These are phyloP conservation scores for Ambastaia sidthimunki DNA, from an alignment of 2,797 vertebrate species.

Conservation along the genomic window DNA sequence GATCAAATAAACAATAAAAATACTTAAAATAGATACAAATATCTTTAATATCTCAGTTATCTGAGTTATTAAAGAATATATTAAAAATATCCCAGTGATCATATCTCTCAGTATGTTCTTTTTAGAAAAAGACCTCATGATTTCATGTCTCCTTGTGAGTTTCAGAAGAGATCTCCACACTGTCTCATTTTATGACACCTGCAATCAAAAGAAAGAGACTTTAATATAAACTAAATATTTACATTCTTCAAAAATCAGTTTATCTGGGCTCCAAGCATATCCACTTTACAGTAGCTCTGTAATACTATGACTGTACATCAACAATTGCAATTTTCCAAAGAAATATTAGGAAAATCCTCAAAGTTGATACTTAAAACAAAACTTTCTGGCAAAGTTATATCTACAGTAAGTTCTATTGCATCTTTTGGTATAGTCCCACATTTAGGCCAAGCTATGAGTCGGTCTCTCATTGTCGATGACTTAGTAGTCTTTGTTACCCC, in stretches of 20 bases:
- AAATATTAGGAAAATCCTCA: not conserved
- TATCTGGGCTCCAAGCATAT: not conserved
- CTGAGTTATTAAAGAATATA: no score
- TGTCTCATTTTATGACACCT: not conserved
- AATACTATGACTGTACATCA: not conserved
- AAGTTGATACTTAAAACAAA: not conserved
- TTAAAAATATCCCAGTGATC: no score
- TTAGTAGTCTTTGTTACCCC: not conserved
- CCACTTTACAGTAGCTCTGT: no score
- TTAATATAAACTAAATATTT: not conserved
- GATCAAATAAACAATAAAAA: not conserved
- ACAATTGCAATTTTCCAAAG: not conserved
- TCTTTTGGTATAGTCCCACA: conserved; percentile 21
- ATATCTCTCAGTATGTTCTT: not conserved
- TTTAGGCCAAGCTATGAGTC: conserved; percentile 28
- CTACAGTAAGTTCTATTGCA: conserved; percentile 15
- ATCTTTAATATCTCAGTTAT: not conserved
- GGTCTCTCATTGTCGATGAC: conserved; percentile 10
- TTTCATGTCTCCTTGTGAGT: not conserved
- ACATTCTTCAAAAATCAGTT: not conserved
- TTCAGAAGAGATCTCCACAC: not conserved
- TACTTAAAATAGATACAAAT: not conserved
- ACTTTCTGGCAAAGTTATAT: not conserved
- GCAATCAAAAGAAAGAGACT: not conserved
- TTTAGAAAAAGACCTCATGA: not conserved